Evolutionary conservation across 1,140 invertebrate species (phyloP).

Genomic region (Drosophila nigrodunni): DNA sequence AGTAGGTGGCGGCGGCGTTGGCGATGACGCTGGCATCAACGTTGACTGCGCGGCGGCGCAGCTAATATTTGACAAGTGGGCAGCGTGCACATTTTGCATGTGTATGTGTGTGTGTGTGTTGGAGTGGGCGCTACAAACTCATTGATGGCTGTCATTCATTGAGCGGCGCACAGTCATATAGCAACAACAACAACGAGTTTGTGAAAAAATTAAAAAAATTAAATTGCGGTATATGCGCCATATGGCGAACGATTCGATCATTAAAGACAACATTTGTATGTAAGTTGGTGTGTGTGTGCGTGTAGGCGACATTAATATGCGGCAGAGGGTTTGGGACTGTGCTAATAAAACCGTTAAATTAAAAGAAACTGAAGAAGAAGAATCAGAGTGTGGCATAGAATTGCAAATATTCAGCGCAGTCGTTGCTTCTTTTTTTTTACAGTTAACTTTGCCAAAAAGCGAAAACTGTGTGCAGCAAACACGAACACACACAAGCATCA

Average conservation of each 20-base stretch:
- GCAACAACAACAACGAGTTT: constrained; percentile 11
- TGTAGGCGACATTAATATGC: constrained; percentile 37
- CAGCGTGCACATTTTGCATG: constrained; percentile 25
- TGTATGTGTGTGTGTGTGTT: constrained; percentile 9
- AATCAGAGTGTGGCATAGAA: not conserved
- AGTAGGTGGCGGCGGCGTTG: constrained; percentile 8
- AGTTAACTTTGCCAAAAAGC: constrained; percentile 11
- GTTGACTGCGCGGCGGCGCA: constrained; percentile 31
- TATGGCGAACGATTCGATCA: constrained; percentile 22
- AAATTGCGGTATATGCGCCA: constrained; percentile 39
- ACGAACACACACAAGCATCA: constrained; percentile 42
- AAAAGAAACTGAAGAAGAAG: not conserved
- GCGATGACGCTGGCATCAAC: constrained; percentile 27
- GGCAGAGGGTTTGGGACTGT: constrained; percentile 17
- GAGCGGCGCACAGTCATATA: constrained; percentile 21
- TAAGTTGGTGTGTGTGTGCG: not conserved
- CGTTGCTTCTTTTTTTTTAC: constrained; percentile 13
- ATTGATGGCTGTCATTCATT: constrained; percentile 55
- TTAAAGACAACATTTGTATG: constrained; percentile 9
- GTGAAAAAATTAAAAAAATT: constrained; percentile 28
- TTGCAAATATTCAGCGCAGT: constrained; percentile 25
- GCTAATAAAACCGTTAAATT: constrained; percentile 46
- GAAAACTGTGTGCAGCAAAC: constrained; percentile 41
- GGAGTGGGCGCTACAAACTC: constrained; percentile 62
- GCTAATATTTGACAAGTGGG: constrained; percentile 72